Base-by-base conservation (phyloP, 2,113 vertebrate genomes). In the Turdus rufiventris region DNA sequence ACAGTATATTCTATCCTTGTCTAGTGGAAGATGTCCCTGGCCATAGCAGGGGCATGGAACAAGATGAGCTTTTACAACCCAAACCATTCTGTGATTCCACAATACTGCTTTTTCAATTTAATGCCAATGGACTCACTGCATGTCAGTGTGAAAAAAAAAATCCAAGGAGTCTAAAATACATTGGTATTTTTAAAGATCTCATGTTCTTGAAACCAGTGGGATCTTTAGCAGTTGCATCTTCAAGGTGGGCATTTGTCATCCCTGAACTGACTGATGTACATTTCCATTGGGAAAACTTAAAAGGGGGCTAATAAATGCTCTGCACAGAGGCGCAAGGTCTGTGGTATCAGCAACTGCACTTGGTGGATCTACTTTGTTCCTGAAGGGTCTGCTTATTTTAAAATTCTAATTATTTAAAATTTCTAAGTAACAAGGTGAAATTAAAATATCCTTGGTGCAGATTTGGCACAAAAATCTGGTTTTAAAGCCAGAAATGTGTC, bases 21-120 rank as follows among this genome's bases (percentile, higher is more conserved):
- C 28, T 66, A 48, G 23, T 57, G 51, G 34, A 43, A 65, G 31
- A 12, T n/a, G 15, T 45, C 36, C 33, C 43, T 51, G 23, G 26
- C 36, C 33, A 36, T 18, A 26, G 21, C 36, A 65, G 33, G 16
- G 34, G 18, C 0, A 0, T 36, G 36, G 60, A 51, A 73, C 0
- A 0, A 58, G 36, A 28, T 58, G 43, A 73, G 43, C 43, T 80
- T 81, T 53, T 66, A 29, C 28, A 58, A 81, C 23, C 23, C 28
- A 75, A 40, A 31, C 47, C 20, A 26, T 25, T 54, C 68, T 60
- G 19, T 45, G 53, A 38, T 74, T 81, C 45, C 29, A 53, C 40
- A 1, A 25, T 36, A 28, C 9, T 28, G 6, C 18, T 68, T 36
- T 65, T 29, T 18, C 60, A n/a, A 21, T 8, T 12, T 18, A 34